A percentile compares a stretch with the other conserved stretches of the same genome.
These are phyloP conservation scores for Sitobion miscanthi DNA, from an alignment of 1,140 invertebrate genomes.

Conservation along the genomic window DNA sequence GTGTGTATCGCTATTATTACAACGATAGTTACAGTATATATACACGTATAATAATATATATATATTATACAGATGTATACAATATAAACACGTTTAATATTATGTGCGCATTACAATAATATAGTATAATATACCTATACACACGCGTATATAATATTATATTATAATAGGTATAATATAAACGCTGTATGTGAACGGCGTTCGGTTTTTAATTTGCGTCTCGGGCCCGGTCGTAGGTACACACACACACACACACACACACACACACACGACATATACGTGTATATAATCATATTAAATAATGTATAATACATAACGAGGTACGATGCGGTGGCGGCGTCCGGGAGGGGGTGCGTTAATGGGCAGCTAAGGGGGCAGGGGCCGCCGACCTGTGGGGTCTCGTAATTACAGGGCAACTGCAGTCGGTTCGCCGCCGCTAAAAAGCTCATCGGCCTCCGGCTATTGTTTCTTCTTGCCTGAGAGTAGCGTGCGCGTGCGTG, in stretches of 20 bases:
- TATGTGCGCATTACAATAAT: neutral
- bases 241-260: neutral
- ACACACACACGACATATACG: neutral
- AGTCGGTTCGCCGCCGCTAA: slow-evolving; percentile 20
- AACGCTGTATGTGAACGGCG: neutral
- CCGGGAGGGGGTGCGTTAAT: slow-evolving; percentile 29
- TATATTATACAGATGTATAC: neutral
- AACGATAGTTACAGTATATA: neutral
- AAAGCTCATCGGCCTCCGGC: slow-evolving; percentile 52
- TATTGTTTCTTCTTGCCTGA: slow-evolving; percentile 35
- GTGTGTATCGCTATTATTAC: neutral
- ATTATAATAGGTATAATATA: neutral
- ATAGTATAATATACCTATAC: neutral
- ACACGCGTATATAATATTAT: neutral
- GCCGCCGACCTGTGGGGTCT: slow-evolving; percentile 42
- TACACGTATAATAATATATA: neutral
- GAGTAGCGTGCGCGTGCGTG: neutral
- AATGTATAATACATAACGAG: slow-evolving; percentile 16
- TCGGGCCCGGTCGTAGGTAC: neutral
- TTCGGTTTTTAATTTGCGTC: slow-evolving; percentile 32
- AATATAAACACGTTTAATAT: neutral
- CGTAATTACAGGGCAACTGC: slow-evolving; percentile 45
- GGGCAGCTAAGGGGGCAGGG: slow-evolving; percentile 42
- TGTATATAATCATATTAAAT: slow-evolving; percentile 18
- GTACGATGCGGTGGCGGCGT: neutral